These are phyloP conservation scores for Hydrolagus affinis DNA, from an alignment of 2,113 vertebrate genomes.

Conservation along the genomic window DNA sequence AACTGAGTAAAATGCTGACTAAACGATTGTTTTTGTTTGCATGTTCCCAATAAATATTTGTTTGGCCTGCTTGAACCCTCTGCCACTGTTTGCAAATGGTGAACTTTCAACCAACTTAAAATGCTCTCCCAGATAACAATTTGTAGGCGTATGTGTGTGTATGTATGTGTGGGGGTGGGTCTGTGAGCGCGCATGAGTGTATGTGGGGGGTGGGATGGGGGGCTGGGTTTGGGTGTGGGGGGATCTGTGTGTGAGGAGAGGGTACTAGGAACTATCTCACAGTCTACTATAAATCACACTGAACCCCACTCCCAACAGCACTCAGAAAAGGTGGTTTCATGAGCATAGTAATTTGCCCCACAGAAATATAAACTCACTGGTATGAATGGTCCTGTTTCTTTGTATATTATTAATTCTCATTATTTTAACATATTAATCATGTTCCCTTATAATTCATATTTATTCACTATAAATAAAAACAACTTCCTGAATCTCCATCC, in stretches of 20 bases:
- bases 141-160: constrained; percentile 23
- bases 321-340: too few relatives aligned
- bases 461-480: too few relatives aligned
- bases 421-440: too few relatives aligned
- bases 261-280: neutral
- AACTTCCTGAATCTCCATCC: too few relatives aligned
- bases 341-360: too few relatives aligned
- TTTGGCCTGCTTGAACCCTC: constrained; percentile 35
- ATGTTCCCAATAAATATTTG: constrained; percentile 34
- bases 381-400: too few relatives aligned
- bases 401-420: too few relatives aligned
- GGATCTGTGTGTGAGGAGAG: neutral
- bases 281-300: too few relatives aligned
- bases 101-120: constrained; percentile 26
- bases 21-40: constrained; percentile 13
- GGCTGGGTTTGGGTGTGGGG: neutral
- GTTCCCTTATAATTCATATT: too few relatives aligned
- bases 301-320: too few relatives aligned
- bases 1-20: neutral
- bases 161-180: neutral
- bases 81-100: constrained; percentile 37
- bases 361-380: too few relatives aligned
- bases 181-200: neutral
- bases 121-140: constrained; percentile 37
- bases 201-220: too few relatives aligned